Percentiles rank a stretch among this genome's conserved stretches.
phyloP scores from a whole-genome alignment of 2,113 vertebrate genomes.

The Cariama cristata region DNA sequence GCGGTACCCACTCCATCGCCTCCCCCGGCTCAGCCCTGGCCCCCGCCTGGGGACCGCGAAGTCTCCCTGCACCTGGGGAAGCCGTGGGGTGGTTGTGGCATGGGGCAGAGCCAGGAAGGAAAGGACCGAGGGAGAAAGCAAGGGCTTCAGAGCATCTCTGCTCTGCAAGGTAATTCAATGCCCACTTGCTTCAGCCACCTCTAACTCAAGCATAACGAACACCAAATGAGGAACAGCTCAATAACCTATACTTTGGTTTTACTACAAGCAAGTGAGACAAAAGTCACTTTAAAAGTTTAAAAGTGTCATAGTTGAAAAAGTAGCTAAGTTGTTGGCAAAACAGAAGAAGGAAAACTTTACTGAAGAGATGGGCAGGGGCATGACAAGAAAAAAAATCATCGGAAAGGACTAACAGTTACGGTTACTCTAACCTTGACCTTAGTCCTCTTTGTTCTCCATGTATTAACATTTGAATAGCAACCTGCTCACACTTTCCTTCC shows the following conservation, averaged over 20 bases:
- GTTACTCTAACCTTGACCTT: not conserved
- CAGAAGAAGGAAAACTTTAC: not conserved
- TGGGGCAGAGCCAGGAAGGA: not conserved
- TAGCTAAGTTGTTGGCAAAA: not conserved
- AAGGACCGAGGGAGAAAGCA: not conserved
- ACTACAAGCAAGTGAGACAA: not conserved
- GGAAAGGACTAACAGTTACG: not conserved
- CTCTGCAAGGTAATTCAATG: not conserved
- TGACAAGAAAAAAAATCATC: not conserved
- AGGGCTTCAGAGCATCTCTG: not conserved
- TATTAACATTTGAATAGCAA: not conserved
- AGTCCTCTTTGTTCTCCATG: not conserved
- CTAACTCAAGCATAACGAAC: not conserved
- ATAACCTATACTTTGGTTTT: not conserved
- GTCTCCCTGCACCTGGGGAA: not conserved
- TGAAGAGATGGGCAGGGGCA: not conserved
- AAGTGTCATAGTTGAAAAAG: not conserved
- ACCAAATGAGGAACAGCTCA: not conserved
- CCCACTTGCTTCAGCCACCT: not conserved
- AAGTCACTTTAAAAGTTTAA: not conserved
- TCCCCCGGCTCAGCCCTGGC: fast-evolving
- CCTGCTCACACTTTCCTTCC: not conserved
- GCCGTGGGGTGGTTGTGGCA: not conserved
- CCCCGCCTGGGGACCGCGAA: not conserved
- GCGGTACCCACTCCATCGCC: fast-evolving